Base-by-base conservation (phyloP, 2,888 invertebrate genomes). In the Acronicta leporina region DNA sequence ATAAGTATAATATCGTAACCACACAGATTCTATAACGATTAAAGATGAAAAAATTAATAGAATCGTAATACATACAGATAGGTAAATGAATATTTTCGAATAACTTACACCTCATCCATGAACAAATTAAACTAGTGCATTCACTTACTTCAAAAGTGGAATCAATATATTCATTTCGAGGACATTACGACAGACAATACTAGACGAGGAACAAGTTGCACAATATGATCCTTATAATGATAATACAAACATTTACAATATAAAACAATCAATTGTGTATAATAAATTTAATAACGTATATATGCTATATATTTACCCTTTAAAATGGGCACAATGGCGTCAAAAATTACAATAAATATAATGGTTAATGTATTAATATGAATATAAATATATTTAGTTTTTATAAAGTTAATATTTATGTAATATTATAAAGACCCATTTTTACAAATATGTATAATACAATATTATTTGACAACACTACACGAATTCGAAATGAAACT, bases 1-100 rank as follows among this genome's bases (percentile, higher is more conserved):
- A 89, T 91, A 91, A 89, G 91, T 89, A 89, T 87, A 70, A 77
- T 75, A 77, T 68, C 80, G 77, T 81, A 38, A 83, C 84, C 88
- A 90, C 89, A 81, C 80, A 73, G 69, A 73, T 80, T 77, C 73
- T 77, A 74, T 75, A 75, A 75, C 74, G 72, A 73, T 51, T 71
- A 68, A 63, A 72, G 63, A 77, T 69, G 68, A 75, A 68, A 75
- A 74, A 51, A 68, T 65, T 75, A 72, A 71, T 74, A 79, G 65
- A 71, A 48, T 70, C 38, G 57, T 54, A 68, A 68, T 68, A 74
- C 50, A 71, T 59, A 67, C 51, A 70, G 43, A 66, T 60, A 70
- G 43, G 64, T 60, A 59, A 61, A 69, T 64, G 16, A 56, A 63
- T 54, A 59, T 62, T 47, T 63, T 65, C 48, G 27, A 72, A 61